Percentiles rank a stretch among this genome's conserved stretches.
phyloP scores from a whole-genome alignment of 1,140 invertebrate genomes.

The Pseudomyrmex pallidus region DNA sequence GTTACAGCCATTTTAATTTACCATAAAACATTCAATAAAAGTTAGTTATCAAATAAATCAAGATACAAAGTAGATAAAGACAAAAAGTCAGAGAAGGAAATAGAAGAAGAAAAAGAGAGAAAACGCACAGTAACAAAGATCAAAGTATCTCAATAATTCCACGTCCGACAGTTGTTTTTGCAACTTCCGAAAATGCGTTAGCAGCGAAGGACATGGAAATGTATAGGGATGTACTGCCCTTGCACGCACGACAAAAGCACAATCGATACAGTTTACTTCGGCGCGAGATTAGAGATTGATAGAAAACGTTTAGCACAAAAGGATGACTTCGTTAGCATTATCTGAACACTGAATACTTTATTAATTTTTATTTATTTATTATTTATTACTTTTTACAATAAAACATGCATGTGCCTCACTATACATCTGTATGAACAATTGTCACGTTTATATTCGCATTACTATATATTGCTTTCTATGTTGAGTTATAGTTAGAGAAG shows the following conservation, averaged over 20 bases:
- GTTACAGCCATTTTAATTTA: background rate
- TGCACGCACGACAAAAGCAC: slow-evolving; percentile 59
- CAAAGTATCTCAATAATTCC: slow-evolving; percentile 50
- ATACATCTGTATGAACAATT: too few relatives aligned
- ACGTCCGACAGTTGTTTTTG: slow-evolving; percentile 43
- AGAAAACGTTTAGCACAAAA: slow-evolving; percentile 67
- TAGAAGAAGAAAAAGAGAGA: background rate
- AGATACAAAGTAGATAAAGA: background rate
- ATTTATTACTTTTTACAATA: too few relatives aligned
- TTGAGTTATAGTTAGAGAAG: too few relatives aligned
- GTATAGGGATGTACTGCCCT: slow-evolving; percentile 7
- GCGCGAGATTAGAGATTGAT: slow-evolving; percentile 74
- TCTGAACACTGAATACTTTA: too few relatives aligned
- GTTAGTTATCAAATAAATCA: background rate
- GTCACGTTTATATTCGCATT: too few relatives aligned
- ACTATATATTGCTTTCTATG: too few relatives aligned
- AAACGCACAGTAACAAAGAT: slow-evolving; percentile 6
- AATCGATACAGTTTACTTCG: slow-evolving; percentile 72
- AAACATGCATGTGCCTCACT: too few relatives aligned
- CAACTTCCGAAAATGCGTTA: slow-evolving; percentile 42
- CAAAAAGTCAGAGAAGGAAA: too few relatives aligned
- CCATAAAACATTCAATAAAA: background rate
- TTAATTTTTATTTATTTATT: too few relatives aligned
- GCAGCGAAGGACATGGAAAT: background rate
- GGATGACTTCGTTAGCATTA: too few relatives aligned